Evolutionary conservation across 2,113 vertebrate species (phyloP).

Genomic region (Glaucidium brasilianum): DNA sequence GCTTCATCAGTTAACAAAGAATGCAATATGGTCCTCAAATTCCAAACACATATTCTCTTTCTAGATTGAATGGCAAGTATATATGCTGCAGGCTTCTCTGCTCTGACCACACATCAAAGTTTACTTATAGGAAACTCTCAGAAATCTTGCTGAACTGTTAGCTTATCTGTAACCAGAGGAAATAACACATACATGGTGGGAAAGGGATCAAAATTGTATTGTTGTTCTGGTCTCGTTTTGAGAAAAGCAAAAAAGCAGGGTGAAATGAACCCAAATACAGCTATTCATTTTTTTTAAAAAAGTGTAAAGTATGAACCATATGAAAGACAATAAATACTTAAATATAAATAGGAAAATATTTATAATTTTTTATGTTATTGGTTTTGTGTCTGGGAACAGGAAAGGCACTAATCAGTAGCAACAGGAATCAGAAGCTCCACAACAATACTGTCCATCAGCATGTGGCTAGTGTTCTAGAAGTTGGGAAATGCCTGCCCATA

Average conservation of each 20-base stretch:
- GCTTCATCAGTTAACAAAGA: neutral
- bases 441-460: neutral
- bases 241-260: neutral
- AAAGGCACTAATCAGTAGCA: neutral
- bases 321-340: neutral
- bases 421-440: neutral
- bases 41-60: neutral
- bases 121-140: neutral
- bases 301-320: neutral
- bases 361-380: neutral
- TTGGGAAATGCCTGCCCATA: neutral
- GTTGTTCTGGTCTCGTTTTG: neutral
- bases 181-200: neutral
- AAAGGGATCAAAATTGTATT: neutral
- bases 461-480: neutral
- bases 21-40: neutral
- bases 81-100: neutral
- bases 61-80: neutral
- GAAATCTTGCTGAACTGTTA: neutral
- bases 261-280: neutral
- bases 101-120: neutral
- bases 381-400: neutral
- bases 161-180: neutral
- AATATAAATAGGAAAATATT: neutral
- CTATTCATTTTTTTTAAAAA: neutral